A percentile compares a stretch with the other conserved stretches of the same genome.
phyloP scores from a whole-genome alignment of 2,888 invertebrate genomes.

The Cynaeus angustus region DNA sequence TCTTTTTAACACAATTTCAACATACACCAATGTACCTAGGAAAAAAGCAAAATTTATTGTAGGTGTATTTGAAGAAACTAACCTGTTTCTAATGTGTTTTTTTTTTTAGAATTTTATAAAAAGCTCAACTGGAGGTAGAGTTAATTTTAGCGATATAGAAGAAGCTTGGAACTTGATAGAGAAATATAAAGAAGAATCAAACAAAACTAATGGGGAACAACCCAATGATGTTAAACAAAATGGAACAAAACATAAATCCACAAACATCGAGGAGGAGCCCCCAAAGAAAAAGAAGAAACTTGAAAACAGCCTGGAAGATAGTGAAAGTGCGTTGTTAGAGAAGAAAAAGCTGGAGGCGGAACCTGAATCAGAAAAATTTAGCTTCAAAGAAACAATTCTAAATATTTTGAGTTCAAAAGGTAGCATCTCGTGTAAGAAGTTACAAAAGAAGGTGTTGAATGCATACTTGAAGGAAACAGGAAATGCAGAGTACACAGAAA shows the following conservation, averaged over 20 bases:
- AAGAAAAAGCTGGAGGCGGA: conserved; percentile 16
- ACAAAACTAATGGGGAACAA: conserved; percentile 6
- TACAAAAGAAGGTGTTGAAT: conserved; percentile 84
- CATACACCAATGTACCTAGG: conserved; percentile 85
- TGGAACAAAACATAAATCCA: conserved; percentile 46
- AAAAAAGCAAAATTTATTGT: conserved; percentile 87
- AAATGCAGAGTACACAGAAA: conserved; percentile 74
- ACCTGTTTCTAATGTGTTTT: too few relatives aligned
- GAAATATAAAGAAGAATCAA: conserved; percentile 61
- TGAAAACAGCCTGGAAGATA: conserved; percentile 8
- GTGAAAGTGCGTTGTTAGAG: neutral
- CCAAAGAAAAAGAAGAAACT: conserved; percentile 58
- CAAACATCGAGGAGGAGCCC: conserved; percentile 55
- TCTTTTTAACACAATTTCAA: conserved; percentile 80
- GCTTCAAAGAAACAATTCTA: conserved; percentile 59
- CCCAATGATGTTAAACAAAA: conserved; percentile 18
- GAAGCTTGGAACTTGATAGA: conserved; percentile 78
- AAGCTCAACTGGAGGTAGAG: conserved; percentile 76
- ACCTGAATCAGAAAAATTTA: conserved; percentile 54
- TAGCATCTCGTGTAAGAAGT: conserved; percentile 78
- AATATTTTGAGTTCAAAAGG: conserved; percentile 74
- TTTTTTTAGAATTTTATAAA: conserved; percentile 78
- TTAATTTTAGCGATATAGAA: conserved; percentile 76
- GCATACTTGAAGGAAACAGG: conserved; percentile 75
- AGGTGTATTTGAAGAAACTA: too few relatives aligned